phyloP scores from a whole-genome alignment of 2,113 vertebrate genomes.

The Pao palembangensis region DNA sequence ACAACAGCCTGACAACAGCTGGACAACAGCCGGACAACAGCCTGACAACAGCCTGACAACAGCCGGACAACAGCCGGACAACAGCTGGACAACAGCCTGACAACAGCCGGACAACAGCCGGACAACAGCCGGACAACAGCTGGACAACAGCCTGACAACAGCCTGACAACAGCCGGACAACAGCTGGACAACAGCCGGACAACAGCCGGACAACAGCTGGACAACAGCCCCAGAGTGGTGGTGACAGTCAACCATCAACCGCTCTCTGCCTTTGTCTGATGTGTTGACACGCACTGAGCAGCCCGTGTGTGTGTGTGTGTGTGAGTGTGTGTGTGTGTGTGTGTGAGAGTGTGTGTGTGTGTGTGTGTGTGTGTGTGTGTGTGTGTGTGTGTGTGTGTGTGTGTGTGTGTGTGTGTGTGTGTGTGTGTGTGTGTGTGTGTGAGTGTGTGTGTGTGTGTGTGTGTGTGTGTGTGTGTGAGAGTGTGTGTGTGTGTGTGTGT shows the following conservation, averaged over 20 bases:
- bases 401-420: too few species aligned
- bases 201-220: too few species aligned
- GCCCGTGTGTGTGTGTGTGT: neutral
- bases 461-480: neutral
- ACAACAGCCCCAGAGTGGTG: constrained; percentile 9
- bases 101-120: neutral
- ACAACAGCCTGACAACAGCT: too few species aligned
- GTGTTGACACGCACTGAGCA: constrained; percentile 1
- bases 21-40: neutral
- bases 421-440: neutral
- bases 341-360: neutral
- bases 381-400: neutral
- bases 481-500: too few species aligned
- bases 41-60: too few species aligned
- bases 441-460: too few species aligned
- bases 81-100: neutral
- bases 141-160: neutral
- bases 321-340: too few species aligned
- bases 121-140: too few species aligned
- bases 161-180: too few species aligned
- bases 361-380: too few species aligned
- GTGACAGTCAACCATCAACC: constrained; percentile 36
- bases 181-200: neutral
- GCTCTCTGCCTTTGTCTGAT: constrained; percentile 7
- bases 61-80: too few species aligned